A percentile compares a stretch with the other conserved stretches of the same genome.
Evolutionary conservation across 2,113 vertebrate species (phyloP).

Genomic region (Fulmarus glacialis): DNA sequence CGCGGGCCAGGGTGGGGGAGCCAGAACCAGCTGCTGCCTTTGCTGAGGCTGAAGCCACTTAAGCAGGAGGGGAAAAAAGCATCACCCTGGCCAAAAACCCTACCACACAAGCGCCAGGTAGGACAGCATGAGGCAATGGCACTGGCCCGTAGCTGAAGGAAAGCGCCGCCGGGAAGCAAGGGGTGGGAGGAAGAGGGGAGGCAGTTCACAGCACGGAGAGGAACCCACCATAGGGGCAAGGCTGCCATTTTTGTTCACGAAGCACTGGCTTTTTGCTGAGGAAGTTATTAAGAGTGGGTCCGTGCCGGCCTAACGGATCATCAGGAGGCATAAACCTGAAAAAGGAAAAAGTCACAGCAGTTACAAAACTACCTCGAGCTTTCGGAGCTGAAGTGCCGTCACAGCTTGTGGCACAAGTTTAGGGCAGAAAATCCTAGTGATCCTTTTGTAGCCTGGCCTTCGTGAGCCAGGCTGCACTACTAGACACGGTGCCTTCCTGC

Average conservation of each 20-base stretch:
- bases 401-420: background rate
- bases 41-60: background rate
- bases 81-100: background rate
- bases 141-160: accelerated
- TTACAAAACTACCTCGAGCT: background rate
- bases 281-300: constrained; percentile 86
- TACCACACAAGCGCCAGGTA: accelerated
- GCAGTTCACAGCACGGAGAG: background rate
- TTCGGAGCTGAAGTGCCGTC: background rate
- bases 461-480: background rate
- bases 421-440: background rate
- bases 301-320: constrained; percentile 88
- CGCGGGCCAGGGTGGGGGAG: background rate
- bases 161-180: background rate
- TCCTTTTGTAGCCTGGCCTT: background rate
- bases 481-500: background rate
- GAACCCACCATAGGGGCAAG: constrained; percentile 87
- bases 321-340: constrained; percentile 93
- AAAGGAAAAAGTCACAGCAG: background rate
- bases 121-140: accelerated
- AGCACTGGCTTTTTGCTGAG: constrained; percentile 80
- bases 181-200: background rate
- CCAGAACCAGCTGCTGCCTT: background rate
- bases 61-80: background rate
- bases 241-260: constrained; percentile 80